phyloP scores from a whole-genome alignment of 2,888 invertebrate species.

The Apocheima hispidaria region DNA sequence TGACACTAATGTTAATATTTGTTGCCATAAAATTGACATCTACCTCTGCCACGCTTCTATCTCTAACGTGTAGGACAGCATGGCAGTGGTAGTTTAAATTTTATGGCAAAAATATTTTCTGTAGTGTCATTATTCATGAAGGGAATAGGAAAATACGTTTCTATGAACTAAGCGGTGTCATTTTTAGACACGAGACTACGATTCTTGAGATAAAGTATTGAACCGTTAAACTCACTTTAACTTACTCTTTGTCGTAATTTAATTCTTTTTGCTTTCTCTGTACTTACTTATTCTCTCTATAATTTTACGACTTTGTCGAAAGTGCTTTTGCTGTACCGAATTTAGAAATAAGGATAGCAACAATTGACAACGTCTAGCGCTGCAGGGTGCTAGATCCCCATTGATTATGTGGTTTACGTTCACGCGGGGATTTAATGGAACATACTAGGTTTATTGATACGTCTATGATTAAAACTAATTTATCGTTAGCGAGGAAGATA shows the following conservation, averaged over 20 bases:
- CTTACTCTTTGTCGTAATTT: background rate
- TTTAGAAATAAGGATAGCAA: conserved; percentile 1
- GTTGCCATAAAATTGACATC: no score
- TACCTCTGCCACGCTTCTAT: no score
- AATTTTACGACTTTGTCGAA: background rate
- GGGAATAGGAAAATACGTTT: no score
- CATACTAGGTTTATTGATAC: conserved; percentile 43
- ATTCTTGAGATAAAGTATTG: no score
- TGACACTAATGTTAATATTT: no score
- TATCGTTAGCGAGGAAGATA: background rate
- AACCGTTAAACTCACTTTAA: background rate
- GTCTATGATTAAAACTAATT: conserved; percentile 47
- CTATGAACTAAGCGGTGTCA: no score
- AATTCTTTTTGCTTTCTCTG: background rate
- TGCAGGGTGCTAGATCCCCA: conserved; percentile 43
- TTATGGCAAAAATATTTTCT: no score
- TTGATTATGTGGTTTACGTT: conserved; percentile 39
- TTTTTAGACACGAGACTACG: no score
- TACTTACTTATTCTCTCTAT: no score
- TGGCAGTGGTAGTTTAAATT: no score
- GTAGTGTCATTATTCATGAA: no score
- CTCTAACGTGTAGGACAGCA: no score
- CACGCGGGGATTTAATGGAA: conserved; percentile 53
- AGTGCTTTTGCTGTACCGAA: conserved; percentile 1
- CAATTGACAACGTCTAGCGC: conserved; percentile 44